Conservation (phyloP, 2,113 vertebrate genomes). For the Ammodytes marinus region DNA sequence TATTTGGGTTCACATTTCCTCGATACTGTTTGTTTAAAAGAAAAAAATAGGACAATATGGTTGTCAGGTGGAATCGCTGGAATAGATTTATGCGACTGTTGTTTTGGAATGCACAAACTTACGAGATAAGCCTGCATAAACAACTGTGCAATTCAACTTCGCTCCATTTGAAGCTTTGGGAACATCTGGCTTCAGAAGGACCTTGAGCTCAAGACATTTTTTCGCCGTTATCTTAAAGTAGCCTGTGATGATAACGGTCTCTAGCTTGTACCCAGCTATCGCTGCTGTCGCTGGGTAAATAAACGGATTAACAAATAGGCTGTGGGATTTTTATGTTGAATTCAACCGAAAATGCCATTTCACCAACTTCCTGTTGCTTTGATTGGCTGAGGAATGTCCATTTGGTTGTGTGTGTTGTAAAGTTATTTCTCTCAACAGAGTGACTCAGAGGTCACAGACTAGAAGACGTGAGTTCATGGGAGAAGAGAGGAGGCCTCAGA, state of each 20-base stretch:
- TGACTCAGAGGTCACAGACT: slow-evolving; percentile 43
- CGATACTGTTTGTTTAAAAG: slow-evolving; percentile 29
- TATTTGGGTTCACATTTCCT: slow-evolving; percentile 43
- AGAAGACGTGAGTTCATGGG: slow-evolving; percentile 27
- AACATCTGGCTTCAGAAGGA: slow-evolving; percentile 67
- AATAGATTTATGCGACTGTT: slow-evolving; percentile 26
- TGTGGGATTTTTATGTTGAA: slow-evolving; percentile 31
- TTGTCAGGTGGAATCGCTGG: slow-evolving; percentile 7
- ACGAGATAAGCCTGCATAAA: slow-evolving; percentile 36
- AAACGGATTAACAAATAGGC: slow-evolving; percentile 42
- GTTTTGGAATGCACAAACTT: slow-evolving; percentile 13
- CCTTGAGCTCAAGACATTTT: slow-evolving; percentile 66
- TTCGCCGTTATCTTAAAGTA: slow-evolving; percentile 67
- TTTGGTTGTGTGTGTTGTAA: slow-evolving; percentile 42
- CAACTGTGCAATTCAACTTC: slow-evolving; percentile 23
- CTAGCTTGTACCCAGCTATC: slow-evolving; percentile 46
- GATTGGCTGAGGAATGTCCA: slow-evolving; percentile 22
- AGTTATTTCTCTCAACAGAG: slow-evolving; percentile 47
- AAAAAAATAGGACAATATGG: background rate
- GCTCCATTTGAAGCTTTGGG: slow-evolving; percentile 20
- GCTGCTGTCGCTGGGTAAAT: slow-evolving; percentile 21
- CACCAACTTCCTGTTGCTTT: slow-evolving; percentile 45
- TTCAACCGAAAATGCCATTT: slow-evolving; percentile 49
- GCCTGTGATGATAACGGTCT: slow-evolving; percentile 55
- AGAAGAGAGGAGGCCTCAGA: slow-evolving; percentile 25